A percentile compares a stretch with the other conserved stretches of the same genome.
These are phyloP conservation scores for Ephydatia muelleri DNA, from an alignment of 37 sponge, comb jelly and placozoan genomes.

Conservation along the genomic window DNA sequence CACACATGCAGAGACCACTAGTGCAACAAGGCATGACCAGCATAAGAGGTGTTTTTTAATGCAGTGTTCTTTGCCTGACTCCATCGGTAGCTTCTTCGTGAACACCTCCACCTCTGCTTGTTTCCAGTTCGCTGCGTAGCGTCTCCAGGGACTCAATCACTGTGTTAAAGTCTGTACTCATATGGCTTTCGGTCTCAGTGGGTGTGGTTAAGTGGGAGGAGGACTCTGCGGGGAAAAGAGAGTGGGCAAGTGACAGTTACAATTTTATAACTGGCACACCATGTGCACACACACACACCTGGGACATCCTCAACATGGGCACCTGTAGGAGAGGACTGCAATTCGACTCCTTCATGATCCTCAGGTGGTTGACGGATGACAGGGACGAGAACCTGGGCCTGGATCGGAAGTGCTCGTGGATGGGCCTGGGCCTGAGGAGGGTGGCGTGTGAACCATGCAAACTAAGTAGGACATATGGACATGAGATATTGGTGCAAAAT, in stretches of 20 bases:
- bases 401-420: neutral
- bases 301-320: neutral
- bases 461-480: neutral
- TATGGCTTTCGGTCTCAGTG: neutral
- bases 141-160: neutral
- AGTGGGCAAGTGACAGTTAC: no score
- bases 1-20: neutral
- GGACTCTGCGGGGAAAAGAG: neutral
- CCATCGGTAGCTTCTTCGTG: neutral
- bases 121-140: neutral
- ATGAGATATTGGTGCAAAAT: no score
- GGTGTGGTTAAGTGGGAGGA: neutral
- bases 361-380: neutral
- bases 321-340: neutral
- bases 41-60: neutral
- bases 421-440: neutral
- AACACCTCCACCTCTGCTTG: neutral
- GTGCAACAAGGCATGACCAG: neutral
- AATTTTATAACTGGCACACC: no score
- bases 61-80: neutral
- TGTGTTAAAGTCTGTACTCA: neutral
- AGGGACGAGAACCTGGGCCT: neutral
- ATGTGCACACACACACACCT: neutral
- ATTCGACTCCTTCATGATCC: neutral
- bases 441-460: neutral